Conservation (phyloP, 2,888 invertebrate species). For the Aleiodes alternator region DNA sequence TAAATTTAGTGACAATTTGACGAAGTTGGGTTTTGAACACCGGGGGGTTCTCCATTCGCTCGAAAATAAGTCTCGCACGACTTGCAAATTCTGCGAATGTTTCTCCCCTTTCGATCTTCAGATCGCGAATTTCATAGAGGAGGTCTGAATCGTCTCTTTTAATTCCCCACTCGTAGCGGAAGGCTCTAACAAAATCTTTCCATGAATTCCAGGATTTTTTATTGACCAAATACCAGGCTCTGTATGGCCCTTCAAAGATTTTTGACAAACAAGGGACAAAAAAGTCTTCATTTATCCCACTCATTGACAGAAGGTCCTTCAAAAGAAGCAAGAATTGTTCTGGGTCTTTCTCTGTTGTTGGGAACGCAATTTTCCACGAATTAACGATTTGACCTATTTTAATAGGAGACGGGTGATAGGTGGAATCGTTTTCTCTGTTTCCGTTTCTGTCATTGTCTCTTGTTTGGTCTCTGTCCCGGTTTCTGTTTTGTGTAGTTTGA, state of each 20-base stretch:
- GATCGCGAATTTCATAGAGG: slow-evolving; percentile 37
- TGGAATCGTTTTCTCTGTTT: background rate
- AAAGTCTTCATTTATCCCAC: slow-evolving; percentile 43
- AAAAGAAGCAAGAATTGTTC: slow-evolving; percentile 45
- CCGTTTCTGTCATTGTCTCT: background rate
- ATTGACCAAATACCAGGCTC: slow-evolving; percentile 48
- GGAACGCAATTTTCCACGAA: slow-evolving; percentile 48
- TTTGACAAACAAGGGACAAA: slow-evolving; percentile 50
- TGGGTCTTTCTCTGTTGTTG: slow-evolving; percentile 48
- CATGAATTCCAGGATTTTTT: slow-evolving; percentile 40
- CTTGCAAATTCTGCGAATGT: slow-evolving; percentile 48
- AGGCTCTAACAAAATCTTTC: slow-evolving; percentile 44
- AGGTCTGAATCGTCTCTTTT: slow-evolving; percentile 45
- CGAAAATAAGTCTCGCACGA: slow-evolving; percentile 47
- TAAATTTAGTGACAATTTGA: slow-evolving; percentile 48
- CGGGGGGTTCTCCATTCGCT: slow-evolving; percentile 43
- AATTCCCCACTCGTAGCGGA: slow-evolving; percentile 48
- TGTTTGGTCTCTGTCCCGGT: background rate
- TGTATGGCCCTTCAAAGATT: slow-evolving; percentile 50
- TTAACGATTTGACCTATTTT: slow-evolving; percentile 46
- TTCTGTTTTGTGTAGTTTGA: background rate
- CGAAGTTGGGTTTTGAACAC: slow-evolving; percentile 41
- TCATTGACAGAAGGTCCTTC: slow-evolving; percentile 36
- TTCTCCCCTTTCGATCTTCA: slow-evolving; percentile 44
- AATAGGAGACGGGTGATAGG: background rate